Conservation (phyloP, 1,140 invertebrate genomes). For the Drosophila tropicalis region DNA sequence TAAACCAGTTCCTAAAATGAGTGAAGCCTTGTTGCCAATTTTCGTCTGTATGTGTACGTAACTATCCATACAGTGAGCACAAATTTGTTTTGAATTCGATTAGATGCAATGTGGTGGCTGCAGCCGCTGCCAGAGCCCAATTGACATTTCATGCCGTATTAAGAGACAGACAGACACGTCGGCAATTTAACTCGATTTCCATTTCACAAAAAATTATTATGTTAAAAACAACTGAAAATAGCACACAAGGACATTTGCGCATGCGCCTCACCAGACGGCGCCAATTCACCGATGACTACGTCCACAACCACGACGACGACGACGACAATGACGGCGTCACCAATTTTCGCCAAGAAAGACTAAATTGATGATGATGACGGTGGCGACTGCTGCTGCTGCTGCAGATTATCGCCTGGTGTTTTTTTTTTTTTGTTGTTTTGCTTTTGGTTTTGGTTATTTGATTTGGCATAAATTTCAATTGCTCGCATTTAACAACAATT, state of each 20-base stretch:
- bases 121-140: constrained; percentile 53
- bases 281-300: constrained; percentile 54
- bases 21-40: constrained; percentile 70
- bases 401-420: constrained; percentile 64
- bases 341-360: constrained; percentile 53
- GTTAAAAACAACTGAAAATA: constrained; percentile 74
- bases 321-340: neutral
- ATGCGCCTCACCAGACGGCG: constrained; percentile 74
- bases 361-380: constrained; percentile 77
- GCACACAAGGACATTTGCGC: constrained; percentile 78
- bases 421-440: constrained; percentile 55
- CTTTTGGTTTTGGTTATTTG: constrained; percentile 42
- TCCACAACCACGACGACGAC: constrained; percentile 3
- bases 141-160: constrained; percentile 79
- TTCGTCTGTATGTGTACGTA: constrained; percentile 43
- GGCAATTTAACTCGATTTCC: constrained; percentile 71
- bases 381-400: constrained; percentile 6
- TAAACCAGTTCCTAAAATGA: constrained; percentile 70
- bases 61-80: constrained; percentile 50
- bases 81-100: constrained; percentile 81
- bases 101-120: constrained; percentile 36
- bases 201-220: constrained; percentile 76
- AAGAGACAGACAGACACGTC: constrained; percentile 54
- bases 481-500: constrained; percentile 80
- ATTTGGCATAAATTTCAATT: constrained; percentile 78